Conservation (phyloP, 2,888 invertebrate genomes). For the Metellina segmentata region DNA sequence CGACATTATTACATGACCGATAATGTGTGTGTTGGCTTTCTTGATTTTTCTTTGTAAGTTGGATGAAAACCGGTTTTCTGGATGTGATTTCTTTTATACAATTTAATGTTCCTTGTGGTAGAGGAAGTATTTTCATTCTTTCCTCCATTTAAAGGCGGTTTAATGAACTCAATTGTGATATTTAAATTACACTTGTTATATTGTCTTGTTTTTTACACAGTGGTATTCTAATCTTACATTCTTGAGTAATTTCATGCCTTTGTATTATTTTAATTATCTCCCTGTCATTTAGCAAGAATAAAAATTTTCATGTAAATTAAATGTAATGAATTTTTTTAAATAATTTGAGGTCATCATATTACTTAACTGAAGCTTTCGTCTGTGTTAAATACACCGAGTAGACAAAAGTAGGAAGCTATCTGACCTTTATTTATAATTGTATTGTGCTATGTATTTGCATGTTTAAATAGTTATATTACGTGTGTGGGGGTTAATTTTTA, state of each 20-base stretch:
- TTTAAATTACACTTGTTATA: background rate
- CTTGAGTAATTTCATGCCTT: background rate
- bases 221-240: background rate
- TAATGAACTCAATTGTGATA: constrained; percentile 3
- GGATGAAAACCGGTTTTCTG: background rate
- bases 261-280: background rate
- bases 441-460: no score
- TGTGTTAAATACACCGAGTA: no score
- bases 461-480: no score
- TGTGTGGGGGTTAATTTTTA: no score
- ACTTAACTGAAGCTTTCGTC: no score
- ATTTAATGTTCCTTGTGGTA: background rate
- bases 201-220: background rate
- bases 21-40: constrained; percentile 12
- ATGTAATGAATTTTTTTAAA: no score
- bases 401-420: no score
- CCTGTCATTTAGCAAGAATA: background rate
- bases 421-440: no score
- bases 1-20: background rate
- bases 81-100: constrained; percentile 4
- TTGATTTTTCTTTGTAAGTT: constrained; percentile 5
- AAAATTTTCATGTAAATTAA: background rate
- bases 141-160: background rate
- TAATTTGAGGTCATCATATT: no score
- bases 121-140: background rate